A percentile compares a stretch with the other conserved stretches of the same genome.
Conservation (phyloP, 2,888 invertebrate genomes). For the Pristionchus japonicus region DNA sequence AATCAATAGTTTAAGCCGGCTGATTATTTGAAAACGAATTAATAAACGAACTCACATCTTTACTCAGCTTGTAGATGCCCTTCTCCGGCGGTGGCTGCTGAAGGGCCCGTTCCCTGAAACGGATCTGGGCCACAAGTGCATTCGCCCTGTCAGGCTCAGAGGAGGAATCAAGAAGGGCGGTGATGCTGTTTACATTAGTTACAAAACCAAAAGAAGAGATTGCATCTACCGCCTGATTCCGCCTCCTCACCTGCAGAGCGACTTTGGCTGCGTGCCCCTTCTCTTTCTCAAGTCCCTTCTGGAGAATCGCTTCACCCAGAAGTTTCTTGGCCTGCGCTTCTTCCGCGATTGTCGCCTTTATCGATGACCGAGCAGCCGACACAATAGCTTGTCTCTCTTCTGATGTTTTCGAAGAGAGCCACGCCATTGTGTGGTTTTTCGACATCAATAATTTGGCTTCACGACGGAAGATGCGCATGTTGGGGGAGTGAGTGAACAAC, state of each 20-base stretch:
- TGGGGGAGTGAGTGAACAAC: neutral
- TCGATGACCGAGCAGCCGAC: neutral
- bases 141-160: neutral
- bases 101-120: conserved; percentile 23
- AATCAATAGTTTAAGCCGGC: too few relatives aligned
- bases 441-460: neutral
- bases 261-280: neutral
- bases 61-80: conserved; percentile 12
- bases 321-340: neutral
- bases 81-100: conserved; percentile 18
- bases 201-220: conserved; percentile 4
- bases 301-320: neutral
- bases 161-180: conserved; percentile 10
- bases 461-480: neutral
- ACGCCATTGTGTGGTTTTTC: conserved; percentile 24
- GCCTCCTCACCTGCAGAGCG: neutral
- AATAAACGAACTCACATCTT: neutral
- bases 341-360: neutral
- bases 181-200: neutral
- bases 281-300: neutral
- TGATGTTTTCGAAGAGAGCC: neutral
- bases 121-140: conserved; percentile 27
- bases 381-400: neutral
- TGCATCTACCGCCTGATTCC: neutral
- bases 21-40: too few relatives aligned